Conservation (phyloP, 1,140 invertebrate genomes). For the Aphelenchoides fujianensis region DNA sequence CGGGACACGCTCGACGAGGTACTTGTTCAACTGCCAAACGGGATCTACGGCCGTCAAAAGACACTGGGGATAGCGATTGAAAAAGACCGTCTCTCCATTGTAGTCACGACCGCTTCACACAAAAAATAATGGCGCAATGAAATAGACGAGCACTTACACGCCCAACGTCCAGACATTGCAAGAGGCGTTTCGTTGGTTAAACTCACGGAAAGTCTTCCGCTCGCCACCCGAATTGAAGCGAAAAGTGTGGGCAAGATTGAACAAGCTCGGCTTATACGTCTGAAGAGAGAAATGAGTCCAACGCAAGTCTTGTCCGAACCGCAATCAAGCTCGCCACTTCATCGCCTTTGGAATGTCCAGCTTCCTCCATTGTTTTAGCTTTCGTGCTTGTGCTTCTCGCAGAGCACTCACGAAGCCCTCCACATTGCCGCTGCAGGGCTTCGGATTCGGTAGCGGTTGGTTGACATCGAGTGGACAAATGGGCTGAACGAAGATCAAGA, state of each 20-base stretch:
- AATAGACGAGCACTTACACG: too few relatives aligned
- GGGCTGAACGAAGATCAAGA: not conserved
- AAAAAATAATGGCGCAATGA: not conserved
- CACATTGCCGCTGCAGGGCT: not conserved
- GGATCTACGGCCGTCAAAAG: slow-evolving; percentile 7
- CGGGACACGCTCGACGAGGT: not conserved
- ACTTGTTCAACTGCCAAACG: not conserved
- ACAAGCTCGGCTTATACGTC: not conserved
- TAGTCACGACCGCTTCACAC: not conserved
- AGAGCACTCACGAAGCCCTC: not conserved
- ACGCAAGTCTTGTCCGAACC: too few relatives aligned
- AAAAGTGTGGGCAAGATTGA: not conserved
- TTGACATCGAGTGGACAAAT: not conserved
- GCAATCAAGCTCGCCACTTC: not conserved
- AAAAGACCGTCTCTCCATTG: not conserved
- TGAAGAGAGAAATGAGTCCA: too few relatives aligned
- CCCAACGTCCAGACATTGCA: too few relatives aligned
- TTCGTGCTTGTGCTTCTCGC: not conserved
- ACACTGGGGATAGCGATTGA: slow-evolving; percentile 8
- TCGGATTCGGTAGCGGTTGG: not conserved
- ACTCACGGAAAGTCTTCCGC: not conserved
- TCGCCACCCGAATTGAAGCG: not conserved
- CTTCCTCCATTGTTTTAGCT: not conserved
- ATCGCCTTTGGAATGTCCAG: not conserved
- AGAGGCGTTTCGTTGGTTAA: not conserved